Base-by-base conservation (phyloP, 2,888 invertebrate genomes). In the Luffia ferchaultella region DNA sequence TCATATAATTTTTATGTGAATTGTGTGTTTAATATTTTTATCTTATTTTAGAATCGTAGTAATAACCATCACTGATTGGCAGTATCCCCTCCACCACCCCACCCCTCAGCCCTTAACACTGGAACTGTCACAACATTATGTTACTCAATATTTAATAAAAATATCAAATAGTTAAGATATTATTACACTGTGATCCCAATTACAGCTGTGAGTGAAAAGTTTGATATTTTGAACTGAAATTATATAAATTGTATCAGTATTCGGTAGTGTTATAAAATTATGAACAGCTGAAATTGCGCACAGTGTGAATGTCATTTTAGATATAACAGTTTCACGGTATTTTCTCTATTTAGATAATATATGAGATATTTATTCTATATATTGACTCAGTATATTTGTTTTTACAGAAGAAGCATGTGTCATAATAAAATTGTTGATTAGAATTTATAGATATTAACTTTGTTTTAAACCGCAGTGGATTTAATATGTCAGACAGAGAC, bases 11-110 rank as follows among this genome's bases (percentile, higher is more conserved):
- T n/a, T n/a, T n/a, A n/a, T n/a, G n/a, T n/a, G n/a, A n/a, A n/a
- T n/a, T n/a, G n/a, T n/a, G n/a, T n/a, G n/a, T n/a, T n/a, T n/a
- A n/a, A n/a, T n/a, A n/a, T n/a, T n/a, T n/a, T n/a, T n/a, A n/a
- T n/a, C n/a, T n/a, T n/a, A n/a, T n/a, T n/a, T n/a, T n/a, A n/a
- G n/a, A n/a, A n/a, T n/a, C n/a, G n/a, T n/a, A n/a, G n/a, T n/a
- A n/a, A n/a, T n/a, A n/a, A n/a, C n/a, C n/a, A n/a, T n/a, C n/a
- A n/a, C n/a, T n/a, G n/a, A n/a, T n/a, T n/a, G n/a, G n/a, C n/a
- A n/a, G n/a, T n/a, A 98, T 83, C 93, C 93, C 82, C 93, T 95
- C 89, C 95, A 92, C 93, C 89, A 87, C 83, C 84, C 87, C n/a
- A n/a, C 69, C 77, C 75, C 65, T 70, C 67, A 86, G 70, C 86